These are phyloP conservation scores for Coreoperca whiteheadi DNA, from an alignment of 2,113 vertebrate genomes.

Conservation along the genomic window DNA sequence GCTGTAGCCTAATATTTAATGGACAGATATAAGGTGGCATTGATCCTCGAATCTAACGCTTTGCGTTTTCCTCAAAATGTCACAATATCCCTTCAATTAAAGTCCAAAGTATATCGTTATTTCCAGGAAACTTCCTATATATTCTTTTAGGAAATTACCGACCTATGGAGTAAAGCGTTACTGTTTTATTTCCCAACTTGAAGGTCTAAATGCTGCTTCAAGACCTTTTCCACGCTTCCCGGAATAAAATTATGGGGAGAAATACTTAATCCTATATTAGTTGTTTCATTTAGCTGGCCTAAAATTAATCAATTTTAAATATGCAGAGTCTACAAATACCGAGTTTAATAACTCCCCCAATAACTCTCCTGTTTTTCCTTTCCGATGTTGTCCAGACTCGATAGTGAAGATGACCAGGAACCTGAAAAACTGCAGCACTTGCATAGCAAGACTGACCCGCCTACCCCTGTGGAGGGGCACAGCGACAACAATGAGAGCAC, in stretches of 20 bases:
- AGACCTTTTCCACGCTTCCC: neutral
- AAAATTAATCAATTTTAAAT: neutral
- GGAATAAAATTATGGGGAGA: neutral
- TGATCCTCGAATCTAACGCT: too few relatives aligned
- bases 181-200: neutral
- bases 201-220: neutral
- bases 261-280: neutral
- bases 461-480: slow-evolving; percentile 46
- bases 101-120: neutral
- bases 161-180: too few relatives aligned
- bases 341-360: too few relatives aligned
- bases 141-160: too few relatives aligned
- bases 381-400: slow-evolving; percentile 62
- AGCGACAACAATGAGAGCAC: slow-evolving; percentile 54
- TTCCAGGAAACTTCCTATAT: neutral
- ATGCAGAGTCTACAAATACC: neutral
- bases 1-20: too few relatives aligned
- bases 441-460: slow-evolving; percentile 43
- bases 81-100: neutral
- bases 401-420: slow-evolving; percentile 72
- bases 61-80: neutral
- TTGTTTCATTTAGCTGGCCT: neutral
- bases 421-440: slow-evolving; percentile 61
- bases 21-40: too few relatives aligned
- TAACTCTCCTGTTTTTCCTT: neutral